phyloP scores from a whole-genome alignment of 2,888 invertebrate genomes.

The Opisthograptis luteolata region DNA sequence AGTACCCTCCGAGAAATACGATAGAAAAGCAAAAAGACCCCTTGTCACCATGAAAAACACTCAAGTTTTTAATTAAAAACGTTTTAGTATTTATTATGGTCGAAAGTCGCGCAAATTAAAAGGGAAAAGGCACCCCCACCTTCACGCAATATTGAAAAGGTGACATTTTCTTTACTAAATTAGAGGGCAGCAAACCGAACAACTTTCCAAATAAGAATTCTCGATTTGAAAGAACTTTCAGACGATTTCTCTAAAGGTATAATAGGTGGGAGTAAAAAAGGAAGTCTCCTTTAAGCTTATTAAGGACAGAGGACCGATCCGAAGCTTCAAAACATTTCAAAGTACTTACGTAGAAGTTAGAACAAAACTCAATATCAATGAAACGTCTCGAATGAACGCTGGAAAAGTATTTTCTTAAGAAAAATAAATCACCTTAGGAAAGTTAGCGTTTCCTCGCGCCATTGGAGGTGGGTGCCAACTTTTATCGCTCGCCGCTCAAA shows the following conservation, averaged over 20 bases:
- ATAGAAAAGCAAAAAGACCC: constrained; percentile 33
- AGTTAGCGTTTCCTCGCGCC: constrained; percentile 68
- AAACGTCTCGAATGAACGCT: constrained; percentile 65
- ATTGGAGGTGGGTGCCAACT: constrained; percentile 69
- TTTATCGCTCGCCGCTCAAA: constrained; percentile 74
- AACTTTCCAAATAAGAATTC: constrained; percentile 57
- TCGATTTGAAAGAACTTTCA: constrained; percentile 45
- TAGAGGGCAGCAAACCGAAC: constrained; percentile 61
- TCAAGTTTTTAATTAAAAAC: constrained; percentile 54
- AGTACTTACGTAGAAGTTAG: constrained; percentile 68
- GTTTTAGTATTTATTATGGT: constrained; percentile 52
- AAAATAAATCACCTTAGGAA: constrained; percentile 77
- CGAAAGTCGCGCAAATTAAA: constrained; percentile 49
- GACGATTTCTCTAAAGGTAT: constrained; percentile 56
- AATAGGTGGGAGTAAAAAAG: constrained; percentile 60
- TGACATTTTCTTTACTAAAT: constrained; percentile 59
- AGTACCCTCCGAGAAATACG: constrained; percentile 37
- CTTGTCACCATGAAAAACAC: constrained; percentile 43
- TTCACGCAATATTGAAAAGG: constrained; percentile 51
- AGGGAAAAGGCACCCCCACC: constrained; percentile 38
- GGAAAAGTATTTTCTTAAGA: constrained; percentile 69
- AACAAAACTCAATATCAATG: constrained; percentile 79
- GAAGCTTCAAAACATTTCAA: constrained; percentile 64
- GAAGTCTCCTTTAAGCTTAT: constrained; percentile 62
- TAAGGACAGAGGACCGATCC: constrained; percentile 61